Percentiles rank a stretch among this genome's conserved stretches.
phyloP scores from a whole-genome alignment of 2,113 vertebrate genomes.

The Narcine bancroftii region DNA sequence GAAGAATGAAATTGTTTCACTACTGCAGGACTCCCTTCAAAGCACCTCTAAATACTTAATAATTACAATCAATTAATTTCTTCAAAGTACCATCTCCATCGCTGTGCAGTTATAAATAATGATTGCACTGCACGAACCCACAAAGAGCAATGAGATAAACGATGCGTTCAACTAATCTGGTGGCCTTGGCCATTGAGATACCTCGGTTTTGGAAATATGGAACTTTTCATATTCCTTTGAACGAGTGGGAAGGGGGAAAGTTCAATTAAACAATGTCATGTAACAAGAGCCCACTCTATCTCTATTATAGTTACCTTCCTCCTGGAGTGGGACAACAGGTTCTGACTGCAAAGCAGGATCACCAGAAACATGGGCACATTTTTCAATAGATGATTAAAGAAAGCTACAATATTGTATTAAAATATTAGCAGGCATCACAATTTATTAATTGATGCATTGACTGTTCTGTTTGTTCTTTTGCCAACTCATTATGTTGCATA shows the following conservation, averaged over 20 bases:
- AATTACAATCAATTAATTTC: background rate
- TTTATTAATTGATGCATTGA: slow-evolving; percentile 7
- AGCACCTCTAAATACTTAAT: background rate
- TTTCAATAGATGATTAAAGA: background rate
- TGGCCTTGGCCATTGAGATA: background rate
- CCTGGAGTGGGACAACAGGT: background rate
- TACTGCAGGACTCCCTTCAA: background rate
- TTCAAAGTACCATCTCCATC: background rate
- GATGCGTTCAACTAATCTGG: background rate
- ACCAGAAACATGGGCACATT: background rate
- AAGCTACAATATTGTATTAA: slow-evolving; percentile 1
- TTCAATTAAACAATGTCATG: background rate
- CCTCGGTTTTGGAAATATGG: background rate
- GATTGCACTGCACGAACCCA: background rate
- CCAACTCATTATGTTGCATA: slow-evolving; percentile 9
- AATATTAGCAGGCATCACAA: background rate
- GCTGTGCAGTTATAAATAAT: background rate
- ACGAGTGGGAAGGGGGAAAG: too few species aligned
- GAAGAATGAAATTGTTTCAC: background rate
- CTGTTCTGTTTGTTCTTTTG: background rate
- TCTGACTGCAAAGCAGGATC: background rate
- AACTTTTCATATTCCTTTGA: background rate
- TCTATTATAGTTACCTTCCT: too few species aligned
- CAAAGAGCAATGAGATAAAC: background rate
- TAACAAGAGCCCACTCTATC: background rate